Evolutionary conservation across 2,113 vertebrate species (phyloP).

Genomic region (Crotalus horridus): DNA sequence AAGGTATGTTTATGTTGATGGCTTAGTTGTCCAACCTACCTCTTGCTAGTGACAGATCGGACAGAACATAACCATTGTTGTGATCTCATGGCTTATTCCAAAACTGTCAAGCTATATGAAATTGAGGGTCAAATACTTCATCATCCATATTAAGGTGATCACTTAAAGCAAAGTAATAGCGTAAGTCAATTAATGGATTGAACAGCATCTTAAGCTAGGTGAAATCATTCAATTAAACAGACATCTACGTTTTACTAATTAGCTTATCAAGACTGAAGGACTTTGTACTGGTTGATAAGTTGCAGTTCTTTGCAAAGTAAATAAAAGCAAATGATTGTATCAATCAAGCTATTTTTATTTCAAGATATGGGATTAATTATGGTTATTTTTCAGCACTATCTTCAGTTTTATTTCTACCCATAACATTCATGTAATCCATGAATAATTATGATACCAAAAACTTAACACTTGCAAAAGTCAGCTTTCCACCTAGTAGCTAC

Average conservation of each 20-base stretch:
- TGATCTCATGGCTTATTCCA: not conserved
- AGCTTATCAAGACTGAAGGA: not conserved
- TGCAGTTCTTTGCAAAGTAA: not conserved
- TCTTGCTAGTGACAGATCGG: not conserved
- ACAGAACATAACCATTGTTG: not conserved
- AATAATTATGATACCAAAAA: not conserved
- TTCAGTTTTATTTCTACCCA: not conserved
- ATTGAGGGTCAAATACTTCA: not conserved
- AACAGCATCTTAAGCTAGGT: not conserved
- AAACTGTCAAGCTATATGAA: not conserved
- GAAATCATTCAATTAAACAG: not conserved
- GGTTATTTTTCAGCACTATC: not conserved
- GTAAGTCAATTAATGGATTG: not conserved
- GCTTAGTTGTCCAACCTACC: not conserved
- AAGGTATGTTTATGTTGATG: not conserved
- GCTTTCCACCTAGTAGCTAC: not conserved
- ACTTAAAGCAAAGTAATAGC: not conserved
- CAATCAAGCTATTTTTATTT: not conserved
- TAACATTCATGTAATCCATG: not conserved
- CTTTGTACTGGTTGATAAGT: not conserved
- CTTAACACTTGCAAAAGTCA: not conserved
- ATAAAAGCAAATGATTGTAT: not conserved
- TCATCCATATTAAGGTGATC: not conserved
- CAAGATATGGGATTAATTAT: not conserved
- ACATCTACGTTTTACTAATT: not conserved